Conservation (phyloP, 2,113 vertebrate genomes). For the Scomber colias region DNA sequence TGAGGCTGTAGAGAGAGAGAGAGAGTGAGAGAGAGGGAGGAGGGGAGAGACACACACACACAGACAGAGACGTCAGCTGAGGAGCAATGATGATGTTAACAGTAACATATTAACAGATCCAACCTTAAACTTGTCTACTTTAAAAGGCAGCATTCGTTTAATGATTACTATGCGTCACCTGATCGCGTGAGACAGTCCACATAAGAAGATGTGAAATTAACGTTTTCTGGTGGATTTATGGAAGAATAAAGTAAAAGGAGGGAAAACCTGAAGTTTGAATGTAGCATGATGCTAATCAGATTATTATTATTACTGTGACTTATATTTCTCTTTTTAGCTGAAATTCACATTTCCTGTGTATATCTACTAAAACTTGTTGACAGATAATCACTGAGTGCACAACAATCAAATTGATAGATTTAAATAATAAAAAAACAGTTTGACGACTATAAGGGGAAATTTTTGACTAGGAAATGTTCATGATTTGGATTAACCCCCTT, state of each 20-base stretch:
- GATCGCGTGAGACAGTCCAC: conserved; percentile 3
- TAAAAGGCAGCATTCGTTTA: neutral
- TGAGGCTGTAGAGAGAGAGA: conserved; percentile 84
- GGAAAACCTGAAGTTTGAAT: neutral
- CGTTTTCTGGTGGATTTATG: neutral
- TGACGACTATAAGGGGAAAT: neutral
- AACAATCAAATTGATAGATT: neutral
- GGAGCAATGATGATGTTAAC: neutral
- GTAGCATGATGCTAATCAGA: neutral
- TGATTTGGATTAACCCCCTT: neutral
- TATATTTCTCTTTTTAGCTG: too few species aligned
- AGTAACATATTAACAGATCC: conserved; percentile 33
- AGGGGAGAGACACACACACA: neutral
- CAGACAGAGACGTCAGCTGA: neutral
- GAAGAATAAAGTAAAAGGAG: neutral
- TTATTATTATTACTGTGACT: neutral
- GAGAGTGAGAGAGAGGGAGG: conserved; percentile 15
- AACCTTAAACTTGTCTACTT: conserved; percentile 25
- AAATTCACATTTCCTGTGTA: neutral
- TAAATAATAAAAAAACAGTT: neutral
- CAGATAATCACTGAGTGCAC: neutral
- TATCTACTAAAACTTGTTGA: neutral
- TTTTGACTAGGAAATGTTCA: neutral
- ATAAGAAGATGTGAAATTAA: conserved; percentile 7
- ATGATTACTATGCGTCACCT: neutral